Conservation (phyloP, 1,140 invertebrate species). For the Colletes latitarsis region DNA sequence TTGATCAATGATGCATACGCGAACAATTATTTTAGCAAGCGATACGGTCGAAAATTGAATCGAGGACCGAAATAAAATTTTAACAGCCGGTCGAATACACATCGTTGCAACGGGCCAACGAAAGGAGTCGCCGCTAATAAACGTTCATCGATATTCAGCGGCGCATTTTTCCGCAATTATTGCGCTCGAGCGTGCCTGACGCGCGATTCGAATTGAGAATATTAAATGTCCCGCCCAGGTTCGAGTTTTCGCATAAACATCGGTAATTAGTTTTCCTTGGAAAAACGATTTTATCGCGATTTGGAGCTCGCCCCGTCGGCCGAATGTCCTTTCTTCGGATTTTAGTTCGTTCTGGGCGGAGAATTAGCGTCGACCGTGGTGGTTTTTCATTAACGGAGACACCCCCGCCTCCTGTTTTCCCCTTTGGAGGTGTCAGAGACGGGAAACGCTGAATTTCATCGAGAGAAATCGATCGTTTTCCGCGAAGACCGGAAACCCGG, state of each 20-base stretch:
- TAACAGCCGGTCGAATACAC: conserved; percentile 19
- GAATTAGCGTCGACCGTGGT: conserved; percentile 12
- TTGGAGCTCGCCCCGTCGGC: neutral
- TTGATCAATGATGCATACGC: conserved; percentile 30
- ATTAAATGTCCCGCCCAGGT: conserved; percentile 9
- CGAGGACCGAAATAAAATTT: conserved; percentile 29
- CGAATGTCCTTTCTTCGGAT: neutral
- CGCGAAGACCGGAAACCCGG: neutral
- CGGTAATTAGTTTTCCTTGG: conserved; percentile 36
- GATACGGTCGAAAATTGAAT: conserved; percentile 38
- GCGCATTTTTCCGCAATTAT: conserved; percentile 35
- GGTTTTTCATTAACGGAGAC: conserved; percentile 23
- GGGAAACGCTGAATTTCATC: neutral
- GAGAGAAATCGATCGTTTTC: conserved; percentile 11
- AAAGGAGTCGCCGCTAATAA: conserved; percentile 38
- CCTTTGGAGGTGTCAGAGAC: no score
- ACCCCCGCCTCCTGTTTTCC: neutral
- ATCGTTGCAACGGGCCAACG: no score
- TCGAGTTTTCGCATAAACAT: neutral
- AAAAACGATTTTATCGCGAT: conserved; percentile 8
- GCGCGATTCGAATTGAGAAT: conserved; percentile 14
- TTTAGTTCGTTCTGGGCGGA: neutral
- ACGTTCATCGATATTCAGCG: conserved; percentile 27
- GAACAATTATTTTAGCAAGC: conserved; percentile 27
- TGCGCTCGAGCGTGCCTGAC: neutral